These are phyloP conservation scores for Leucophenga montana DNA, from an alignment of 2,888 invertebrate species.

Conservation along the genomic window DNA sequence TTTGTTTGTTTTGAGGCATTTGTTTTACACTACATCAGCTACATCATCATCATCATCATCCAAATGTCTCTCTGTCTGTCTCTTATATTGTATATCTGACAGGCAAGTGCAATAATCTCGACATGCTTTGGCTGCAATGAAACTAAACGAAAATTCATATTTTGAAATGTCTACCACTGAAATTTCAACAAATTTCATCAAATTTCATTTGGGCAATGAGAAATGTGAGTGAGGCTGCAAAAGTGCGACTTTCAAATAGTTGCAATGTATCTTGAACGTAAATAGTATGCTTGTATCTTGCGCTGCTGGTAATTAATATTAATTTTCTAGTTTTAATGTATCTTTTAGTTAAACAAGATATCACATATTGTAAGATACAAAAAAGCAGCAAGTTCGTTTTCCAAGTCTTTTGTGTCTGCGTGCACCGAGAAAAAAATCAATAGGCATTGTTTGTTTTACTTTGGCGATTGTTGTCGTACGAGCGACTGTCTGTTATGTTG, in stretches of 20 bases:
- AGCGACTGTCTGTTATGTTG: neutral
- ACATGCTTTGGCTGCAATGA: slow-evolving; percentile 9
- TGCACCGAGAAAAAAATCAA: slow-evolving; percentile 5
- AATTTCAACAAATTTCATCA: slow-evolving; percentile 12
- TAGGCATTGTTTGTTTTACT: slow-evolving; percentile 2
- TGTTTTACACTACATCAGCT: neutral
- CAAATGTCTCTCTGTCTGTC: neutral
- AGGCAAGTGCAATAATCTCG: slow-evolving; percentile 11
- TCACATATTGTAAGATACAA: neutral
- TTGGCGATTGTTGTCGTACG: too few relatives aligned
- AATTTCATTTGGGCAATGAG: neutral
- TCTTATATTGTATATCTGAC: neutral
- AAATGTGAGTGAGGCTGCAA: neutral
- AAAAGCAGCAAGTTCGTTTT: slow-evolving; percentile 59
- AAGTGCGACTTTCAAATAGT: slow-evolving; percentile 7
- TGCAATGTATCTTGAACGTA: neutral
- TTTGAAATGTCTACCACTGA: neutral
- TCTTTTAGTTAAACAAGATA: neutral
- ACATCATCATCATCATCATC: neutral
- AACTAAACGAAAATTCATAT: neutral
- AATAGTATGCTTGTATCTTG: too few relatives aligned
- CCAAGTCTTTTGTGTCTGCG: slow-evolving; percentile 62
- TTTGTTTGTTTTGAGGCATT: neutral
- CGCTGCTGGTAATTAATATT: slow-evolving; percentile 19
- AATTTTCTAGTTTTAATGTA: neutral